These are phyloP conservation scores for Charaxes varanes DNA, from an alignment of 1,140 invertebrate species.

Conservation along the genomic window DNA sequence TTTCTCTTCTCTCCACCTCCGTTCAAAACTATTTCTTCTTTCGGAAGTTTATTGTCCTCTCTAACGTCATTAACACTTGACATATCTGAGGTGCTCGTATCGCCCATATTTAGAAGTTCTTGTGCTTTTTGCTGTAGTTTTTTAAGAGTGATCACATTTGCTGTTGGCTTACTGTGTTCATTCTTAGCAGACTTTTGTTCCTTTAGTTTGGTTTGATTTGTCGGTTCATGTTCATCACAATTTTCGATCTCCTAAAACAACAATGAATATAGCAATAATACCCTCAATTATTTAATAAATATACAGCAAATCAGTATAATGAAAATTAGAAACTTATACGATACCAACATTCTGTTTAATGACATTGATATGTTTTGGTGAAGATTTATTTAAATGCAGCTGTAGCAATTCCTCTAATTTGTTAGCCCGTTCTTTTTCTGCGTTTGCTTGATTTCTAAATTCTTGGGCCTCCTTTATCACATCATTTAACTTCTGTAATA, in stretches of 20 bases:
- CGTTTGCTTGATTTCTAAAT: conserved; percentile 41
- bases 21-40: conserved; percentile 13
- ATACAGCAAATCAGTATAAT: too few relatives aligned
- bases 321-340: too few relatives aligned
- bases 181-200: neutral
- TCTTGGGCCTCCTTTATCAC: conserved; percentile 46
- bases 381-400: conserved; percentile 22
- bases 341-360: conserved; percentile 1
- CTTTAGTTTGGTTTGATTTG: conserved; percentile 4
- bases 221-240: too few relatives aligned
- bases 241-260: too few relatives aligned
- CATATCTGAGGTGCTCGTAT: conserved; percentile 41
- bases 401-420: conserved; percentile 41
- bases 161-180: neutral
- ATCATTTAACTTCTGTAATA: conserved; percentile 52
- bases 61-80: conserved; percentile 33
- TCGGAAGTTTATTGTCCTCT: conserved; percentile 9
- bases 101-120: conserved; percentile 48
- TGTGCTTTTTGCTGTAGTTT: conserved; percentile 56
- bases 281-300: conserved; percentile 1
- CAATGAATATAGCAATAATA: too few relatives aligned
- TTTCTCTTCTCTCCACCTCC: conserved; percentile 11
- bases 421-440: conserved; percentile 38
- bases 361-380: neutral
- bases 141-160: conserved; percentile 37